Base-by-base conservation (phyloP, 23 tunicate species). In the Corella eumyota region DNA sequence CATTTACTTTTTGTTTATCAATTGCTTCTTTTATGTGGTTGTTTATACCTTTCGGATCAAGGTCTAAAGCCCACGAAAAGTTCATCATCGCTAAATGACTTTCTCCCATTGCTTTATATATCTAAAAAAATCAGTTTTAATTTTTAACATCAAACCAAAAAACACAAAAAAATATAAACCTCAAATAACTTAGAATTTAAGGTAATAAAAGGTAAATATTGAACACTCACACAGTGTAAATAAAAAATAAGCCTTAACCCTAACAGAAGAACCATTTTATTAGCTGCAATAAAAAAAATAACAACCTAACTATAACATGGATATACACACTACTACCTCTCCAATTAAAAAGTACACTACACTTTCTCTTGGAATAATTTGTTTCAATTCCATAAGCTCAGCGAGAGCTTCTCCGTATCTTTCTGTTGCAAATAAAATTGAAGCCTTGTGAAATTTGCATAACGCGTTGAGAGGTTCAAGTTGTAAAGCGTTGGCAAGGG, bases 31-130 rank as follows among this genome's bases (percentile, higher is more conserved):
- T 88, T 32, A 88, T 79, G 62, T 78, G 88, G 53, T 88, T 88
- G 63, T 88, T 88, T 38, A 67, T 59, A 22, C 96, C 96, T 63
- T 79, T 88, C 9, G 96, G 96, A 58, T 88, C 96, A 32, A 88
- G 96, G 44, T 88, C 96, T 21, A 79, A 68, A 4, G 96, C 96
- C 88, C 88, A 74, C 19, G 96, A 88, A 56, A 88, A 88, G 64
- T 77, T 78, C 65, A 78, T 88, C 72, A 75, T 85, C 0, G 96
- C 96, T 7, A 88, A 68, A 36, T 79, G 88, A 53, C 79, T 73
- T 50, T 88, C 76, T 20, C 81, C 78, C 26, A 79, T 40, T 7
- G 75, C 77, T 68, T 78, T 72, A 53, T 88, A 88, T 30, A 83
- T 71, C 96, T 88, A 69, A 0, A 7, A 46, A 58, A 11, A n/a